Conservation (phyloP, 2,888 invertebrate species). For the Pterostichus niger region DNA sequence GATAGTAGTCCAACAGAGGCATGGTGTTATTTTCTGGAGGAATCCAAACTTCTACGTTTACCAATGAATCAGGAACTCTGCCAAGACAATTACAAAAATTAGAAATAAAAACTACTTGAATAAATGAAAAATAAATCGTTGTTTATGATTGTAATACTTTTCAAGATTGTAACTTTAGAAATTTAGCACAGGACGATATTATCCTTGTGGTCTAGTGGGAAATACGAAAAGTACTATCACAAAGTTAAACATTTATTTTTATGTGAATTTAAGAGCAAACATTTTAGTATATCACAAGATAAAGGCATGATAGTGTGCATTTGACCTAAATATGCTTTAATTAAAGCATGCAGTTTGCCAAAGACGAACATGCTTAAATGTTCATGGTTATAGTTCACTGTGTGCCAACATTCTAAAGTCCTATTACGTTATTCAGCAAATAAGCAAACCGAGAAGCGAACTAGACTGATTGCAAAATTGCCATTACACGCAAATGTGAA, state of each 20-base stretch:
- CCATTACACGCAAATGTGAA: too few species aligned
- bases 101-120: not conserved
- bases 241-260: constrained; percentile 22
- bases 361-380: constrained; percentile 43
- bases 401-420: constrained; percentile 20
- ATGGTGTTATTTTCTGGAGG: constrained; percentile 81
- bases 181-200: constrained; percentile 3
- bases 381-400: constrained; percentile 25
- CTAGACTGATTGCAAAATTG: too few species aligned
- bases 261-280: constrained; percentile 20
- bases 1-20: constrained; percentile 74
- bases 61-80: constrained; percentile 74
- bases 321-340: constrained; percentile 38
- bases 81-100: too few species aligned
- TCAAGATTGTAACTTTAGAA: not conserved
- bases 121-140: not conserved
- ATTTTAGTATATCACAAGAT: constrained; percentile 4
- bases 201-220: not conserved
- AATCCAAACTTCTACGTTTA: constrained; percentile 87
- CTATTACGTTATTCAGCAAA: constrained; percentile 44
- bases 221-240: constrained; percentile 5
- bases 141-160: too few species aligned
- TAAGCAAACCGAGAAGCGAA: too few species aligned
- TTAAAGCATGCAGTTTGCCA: constrained; percentile 40
- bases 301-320: constrained; percentile 22